Conservation (phyloP, 2,113 vertebrate genomes). For the Cygnus buccinator region DNA sequence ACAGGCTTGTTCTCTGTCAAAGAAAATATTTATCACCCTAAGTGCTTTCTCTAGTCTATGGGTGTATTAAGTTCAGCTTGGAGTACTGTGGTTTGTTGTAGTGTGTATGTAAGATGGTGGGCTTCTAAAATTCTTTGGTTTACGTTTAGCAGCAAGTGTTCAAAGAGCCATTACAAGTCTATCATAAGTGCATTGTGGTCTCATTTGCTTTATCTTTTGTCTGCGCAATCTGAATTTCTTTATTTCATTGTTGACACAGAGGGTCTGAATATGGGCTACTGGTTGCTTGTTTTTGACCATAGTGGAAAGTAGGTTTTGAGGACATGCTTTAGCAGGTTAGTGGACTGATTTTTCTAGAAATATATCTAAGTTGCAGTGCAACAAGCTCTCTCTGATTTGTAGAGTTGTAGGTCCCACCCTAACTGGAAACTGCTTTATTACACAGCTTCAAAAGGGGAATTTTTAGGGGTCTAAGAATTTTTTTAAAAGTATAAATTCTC, state of each 20-base stretch:
- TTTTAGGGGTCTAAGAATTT: not conserved
- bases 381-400: not conserved
- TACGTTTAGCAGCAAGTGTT: slow-evolving; percentile 40
- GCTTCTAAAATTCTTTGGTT: slow-evolving; percentile 55
- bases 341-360: not conserved
- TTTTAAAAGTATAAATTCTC: not conserved
- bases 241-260: not conserved
- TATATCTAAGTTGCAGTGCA: not conserved
- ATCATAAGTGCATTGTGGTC: not conserved
- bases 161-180: not conserved
- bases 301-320: not conserved
- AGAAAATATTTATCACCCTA: slow-evolving; percentile 56
- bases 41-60: slow-evolving; percentile 58
- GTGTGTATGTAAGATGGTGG: not conserved
- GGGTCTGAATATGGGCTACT: not conserved
- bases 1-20: slow-evolving; percentile 62
- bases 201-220: not conserved
- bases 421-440: not conserved
- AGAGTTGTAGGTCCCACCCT: not conserved
- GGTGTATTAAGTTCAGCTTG: slow-evolving; percentile 55
- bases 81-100: slow-evolving; percentile 54
- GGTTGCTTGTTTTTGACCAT: not conserved
- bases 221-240: not conserved
- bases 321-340: not conserved
- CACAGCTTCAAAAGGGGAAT: not conserved